Evolutionary conservation across 2,113 vertebrate species (phyloP).

Genomic region (Neogale vison): DNA sequence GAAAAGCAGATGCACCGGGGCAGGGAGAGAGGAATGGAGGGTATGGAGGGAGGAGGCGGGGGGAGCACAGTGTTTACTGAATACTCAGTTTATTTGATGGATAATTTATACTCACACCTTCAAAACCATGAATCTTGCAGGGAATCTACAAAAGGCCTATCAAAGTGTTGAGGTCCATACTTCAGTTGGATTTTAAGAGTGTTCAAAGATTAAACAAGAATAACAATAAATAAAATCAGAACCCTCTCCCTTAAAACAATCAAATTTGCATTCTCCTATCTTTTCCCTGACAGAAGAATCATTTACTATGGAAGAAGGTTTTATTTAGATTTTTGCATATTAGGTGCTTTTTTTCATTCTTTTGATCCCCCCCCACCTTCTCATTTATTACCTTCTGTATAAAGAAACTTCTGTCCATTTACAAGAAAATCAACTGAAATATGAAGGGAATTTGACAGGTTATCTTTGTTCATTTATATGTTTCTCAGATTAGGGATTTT

Average conservation of each 20-base stretch:
- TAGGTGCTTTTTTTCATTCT: background rate
- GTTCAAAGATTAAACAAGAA: background rate
- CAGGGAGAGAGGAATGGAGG: background rate
- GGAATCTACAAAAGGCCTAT: background rate
- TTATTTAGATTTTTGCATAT: background rate
- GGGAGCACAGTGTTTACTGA: background rate
- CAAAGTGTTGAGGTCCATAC: background rate
- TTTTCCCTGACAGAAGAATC: background rate
- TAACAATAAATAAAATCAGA: background rate
- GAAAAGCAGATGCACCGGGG: background rate
- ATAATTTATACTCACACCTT: background rate
- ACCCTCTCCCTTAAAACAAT: background rate
- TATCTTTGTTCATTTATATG: background rate
- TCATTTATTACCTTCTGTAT: background rate
- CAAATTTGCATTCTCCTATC: background rate
- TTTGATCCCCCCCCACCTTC: background rate
- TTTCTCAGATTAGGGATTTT: slow-evolving; percentile 22
- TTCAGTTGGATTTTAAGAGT: background rate
- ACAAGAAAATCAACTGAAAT: slow-evolving; percentile 29
- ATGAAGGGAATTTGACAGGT: background rate
- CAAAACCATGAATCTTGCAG: background rate
- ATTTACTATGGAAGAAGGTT: background rate
- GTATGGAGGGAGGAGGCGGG: background rate
- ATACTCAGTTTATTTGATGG: background rate
- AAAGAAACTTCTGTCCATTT: slow-evolving; percentile 25